A percentile compares a stretch with the other conserved stretches of the same genome.
These are phyloP conservation scores for Amiota mariae DNA, from an alignment of 2,888 invertebrate genomes.

Conservation along the genomic window DNA sequence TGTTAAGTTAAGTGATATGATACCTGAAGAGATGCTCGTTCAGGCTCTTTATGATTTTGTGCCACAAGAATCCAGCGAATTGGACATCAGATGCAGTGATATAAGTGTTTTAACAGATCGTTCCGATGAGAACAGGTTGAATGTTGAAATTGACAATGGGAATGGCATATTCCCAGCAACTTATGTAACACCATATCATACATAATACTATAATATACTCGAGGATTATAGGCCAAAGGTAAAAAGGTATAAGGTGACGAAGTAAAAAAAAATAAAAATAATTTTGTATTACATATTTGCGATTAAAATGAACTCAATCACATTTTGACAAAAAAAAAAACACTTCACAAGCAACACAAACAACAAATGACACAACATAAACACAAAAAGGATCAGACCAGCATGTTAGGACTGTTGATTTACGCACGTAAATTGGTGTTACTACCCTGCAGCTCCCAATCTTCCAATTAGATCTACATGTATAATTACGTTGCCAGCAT, in stretches of 20 bases:
- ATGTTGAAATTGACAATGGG: conserved; percentile 94
- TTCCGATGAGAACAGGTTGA: conserved; percentile 90
- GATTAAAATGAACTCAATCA: no score
- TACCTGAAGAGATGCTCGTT: conserved; percentile 95
- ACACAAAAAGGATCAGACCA: no score
- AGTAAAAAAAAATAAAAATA: neutral
- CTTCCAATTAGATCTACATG: no score
- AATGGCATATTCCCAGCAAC: conserved; percentile 98
- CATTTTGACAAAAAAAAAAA: no score
- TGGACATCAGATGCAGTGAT: conserved; percentile 97
- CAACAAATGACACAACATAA: no score
- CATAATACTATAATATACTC: conserved; percentile 77
- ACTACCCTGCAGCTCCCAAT: no score
- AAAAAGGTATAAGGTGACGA: neutral
- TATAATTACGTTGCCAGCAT: no score
- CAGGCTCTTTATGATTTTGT: conserved; percentile 99
- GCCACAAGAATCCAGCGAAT: conserved; percentile 97
- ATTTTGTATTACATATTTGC: no score
- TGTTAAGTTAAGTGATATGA: conserved; percentile 94
- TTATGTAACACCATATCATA: conserved; percentile 96
- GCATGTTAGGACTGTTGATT: no score
- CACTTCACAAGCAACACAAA: no score
- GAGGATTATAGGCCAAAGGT: neutral
- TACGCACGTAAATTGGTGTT: no score
- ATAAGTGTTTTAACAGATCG: conserved; percentile 96